These are phyloP conservation scores for Sorex araneus DNA, from an alignment of 2,113 vertebrate species.

Conservation along the genomic window DNA sequence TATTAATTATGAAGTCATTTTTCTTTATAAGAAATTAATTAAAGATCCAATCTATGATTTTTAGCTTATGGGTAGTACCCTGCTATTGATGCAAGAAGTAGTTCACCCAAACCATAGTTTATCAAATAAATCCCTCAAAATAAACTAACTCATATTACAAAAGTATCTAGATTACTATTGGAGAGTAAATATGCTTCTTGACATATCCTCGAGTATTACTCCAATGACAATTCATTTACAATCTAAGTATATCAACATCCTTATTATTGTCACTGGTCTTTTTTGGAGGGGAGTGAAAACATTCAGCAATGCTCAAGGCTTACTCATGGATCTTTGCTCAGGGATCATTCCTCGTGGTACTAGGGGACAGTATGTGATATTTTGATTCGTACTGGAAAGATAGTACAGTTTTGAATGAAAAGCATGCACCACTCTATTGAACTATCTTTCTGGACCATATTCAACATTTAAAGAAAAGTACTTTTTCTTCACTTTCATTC, in stretches of 20 bases:
- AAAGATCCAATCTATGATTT: conserved; percentile 14
- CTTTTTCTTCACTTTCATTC: conserved; percentile 38
- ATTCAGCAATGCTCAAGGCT: too few relatives aligned
- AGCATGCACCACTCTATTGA: too few relatives aligned
- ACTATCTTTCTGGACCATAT: not conserved
- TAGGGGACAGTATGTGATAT: too few relatives aligned
- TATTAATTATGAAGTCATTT: conserved; percentile 32
- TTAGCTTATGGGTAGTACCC: conserved; percentile 24
- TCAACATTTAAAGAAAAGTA: conserved; percentile 38
- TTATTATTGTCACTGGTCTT: not conserved
- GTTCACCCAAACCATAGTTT: conserved; percentile 6
- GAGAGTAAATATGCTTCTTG: conserved; percentile 30
- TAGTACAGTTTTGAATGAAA: too few relatives aligned
- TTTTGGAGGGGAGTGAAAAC: too few relatives aligned
- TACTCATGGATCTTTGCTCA: too few relatives aligned
- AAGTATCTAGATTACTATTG: not conserved
- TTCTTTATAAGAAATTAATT: conserved; percentile 31
- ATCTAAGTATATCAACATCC: conserved; percentile 29
- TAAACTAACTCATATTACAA: conserved; percentile 17
- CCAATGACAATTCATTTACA: not conserved
- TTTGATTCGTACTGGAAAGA: too few relatives aligned
- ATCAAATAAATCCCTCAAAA: not conserved
- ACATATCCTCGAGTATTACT: not conserved
- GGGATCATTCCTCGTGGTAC: too few relatives aligned
- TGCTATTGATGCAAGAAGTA: not conserved